phyloP scores from a whole-genome alignment of 1,140 invertebrate genomes.

The Euschistus heros region DNA sequence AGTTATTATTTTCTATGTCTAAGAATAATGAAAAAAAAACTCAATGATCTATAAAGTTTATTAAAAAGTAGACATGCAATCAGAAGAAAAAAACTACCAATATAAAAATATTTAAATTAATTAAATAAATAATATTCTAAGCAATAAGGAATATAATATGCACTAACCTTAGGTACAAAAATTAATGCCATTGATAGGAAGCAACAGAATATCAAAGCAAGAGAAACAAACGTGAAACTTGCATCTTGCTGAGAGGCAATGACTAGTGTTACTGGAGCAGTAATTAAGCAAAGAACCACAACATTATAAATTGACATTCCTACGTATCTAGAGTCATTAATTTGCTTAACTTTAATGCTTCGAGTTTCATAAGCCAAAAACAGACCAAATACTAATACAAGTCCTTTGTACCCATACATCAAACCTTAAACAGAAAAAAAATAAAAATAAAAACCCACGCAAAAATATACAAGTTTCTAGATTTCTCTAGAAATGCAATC shows the following conservation, averaged over 20 bases:
- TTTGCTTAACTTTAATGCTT: constrained; percentile 87
- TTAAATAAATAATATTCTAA: no score
- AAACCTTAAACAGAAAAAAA: constrained; percentile 53
- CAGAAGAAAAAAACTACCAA: no score
- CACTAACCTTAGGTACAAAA: constrained; percentile 83
- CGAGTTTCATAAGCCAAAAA: constrained; percentile 96
- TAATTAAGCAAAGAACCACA: constrained; percentile 92
- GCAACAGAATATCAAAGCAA: constrained; percentile 89
- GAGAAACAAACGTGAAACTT: constrained; percentile 88
- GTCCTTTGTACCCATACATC: constrained; percentile 91
- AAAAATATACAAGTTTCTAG: not conserved
- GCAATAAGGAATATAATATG: not conserved
- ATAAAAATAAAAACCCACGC: not conserved
- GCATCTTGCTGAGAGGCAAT: constrained; percentile 95
- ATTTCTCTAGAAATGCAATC: not conserved
- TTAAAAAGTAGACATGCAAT: no score
- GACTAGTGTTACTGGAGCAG: constrained; percentile 91
- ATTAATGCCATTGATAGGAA: constrained; percentile 95
- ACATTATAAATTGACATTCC: constrained; percentile 99
- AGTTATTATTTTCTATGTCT: no score
- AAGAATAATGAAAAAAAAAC: no score
- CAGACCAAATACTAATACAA: constrained; percentile 90
- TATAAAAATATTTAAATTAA: no score
- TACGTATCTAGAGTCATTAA: constrained; percentile 93
- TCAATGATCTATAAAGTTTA: no score